Conservation (phyloP, 2,113 vertebrate species). For the Emydura subglobosa region DNA sequence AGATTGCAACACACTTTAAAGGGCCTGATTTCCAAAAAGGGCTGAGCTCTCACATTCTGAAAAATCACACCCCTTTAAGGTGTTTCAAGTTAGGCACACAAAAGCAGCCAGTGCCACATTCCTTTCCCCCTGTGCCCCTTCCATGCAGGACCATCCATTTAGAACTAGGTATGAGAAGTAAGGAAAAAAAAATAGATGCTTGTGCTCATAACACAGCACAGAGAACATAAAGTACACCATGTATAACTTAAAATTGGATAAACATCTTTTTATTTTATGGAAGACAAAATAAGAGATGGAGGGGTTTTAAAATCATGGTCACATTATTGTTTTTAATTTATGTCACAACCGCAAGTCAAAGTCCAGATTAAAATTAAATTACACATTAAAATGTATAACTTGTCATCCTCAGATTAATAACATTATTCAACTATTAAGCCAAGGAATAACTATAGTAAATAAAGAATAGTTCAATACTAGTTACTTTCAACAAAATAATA, state of each 20-base stretch:
- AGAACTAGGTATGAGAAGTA: not conserved
- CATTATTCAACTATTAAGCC: not conserved
- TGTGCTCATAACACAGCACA: not conserved
- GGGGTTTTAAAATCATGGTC: not conserved
- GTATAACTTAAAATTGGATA: not conserved
- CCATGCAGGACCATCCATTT: not conserved
- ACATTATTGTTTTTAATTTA: constrained; percentile 13
- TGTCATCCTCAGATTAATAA: constrained; percentile 19
- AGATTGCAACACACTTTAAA: not conserved
- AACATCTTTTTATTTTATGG: not conserved
- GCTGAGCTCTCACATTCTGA: not conserved
- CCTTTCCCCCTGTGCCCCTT: not conserved
- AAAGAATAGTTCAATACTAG: constrained; percentile 40
- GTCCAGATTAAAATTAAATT: not conserved
- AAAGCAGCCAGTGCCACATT: not conserved
- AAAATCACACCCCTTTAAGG: not conserved
- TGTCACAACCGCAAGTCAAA: not conserved
- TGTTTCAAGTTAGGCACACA: not conserved
- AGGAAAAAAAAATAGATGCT: not conserved
- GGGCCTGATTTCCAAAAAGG: not conserved
- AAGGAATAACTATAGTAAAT: constrained; percentile 31
- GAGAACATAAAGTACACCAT: not conserved
- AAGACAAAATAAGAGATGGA: not conserved
- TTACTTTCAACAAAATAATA: constrained; percentile 36
- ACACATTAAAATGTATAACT: not conserved